Evolutionary conservation across 2,888 invertebrate species (phyloP).

Genomic region (Lutraria lutraria): DNA sequence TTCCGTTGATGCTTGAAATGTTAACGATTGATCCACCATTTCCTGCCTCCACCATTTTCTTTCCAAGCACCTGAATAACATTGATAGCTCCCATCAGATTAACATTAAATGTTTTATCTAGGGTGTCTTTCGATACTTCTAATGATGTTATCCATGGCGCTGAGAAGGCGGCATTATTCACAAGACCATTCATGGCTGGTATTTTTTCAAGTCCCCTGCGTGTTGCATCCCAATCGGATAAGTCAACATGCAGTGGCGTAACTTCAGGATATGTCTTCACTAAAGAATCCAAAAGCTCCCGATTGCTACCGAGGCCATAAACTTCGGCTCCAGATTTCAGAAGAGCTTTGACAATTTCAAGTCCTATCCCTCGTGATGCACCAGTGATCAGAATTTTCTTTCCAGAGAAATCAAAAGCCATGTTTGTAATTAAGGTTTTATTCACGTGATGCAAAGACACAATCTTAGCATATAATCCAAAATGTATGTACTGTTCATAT

Average conservation of each 20-base stretch:
- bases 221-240: slow-evolving; percentile 92
- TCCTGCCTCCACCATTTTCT: slow-evolving; percentile 91
- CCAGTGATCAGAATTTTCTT: slow-evolving; percentile 95
- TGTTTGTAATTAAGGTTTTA: slow-evolving; percentile 7
- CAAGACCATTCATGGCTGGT: slow-evolving; percentile 92
- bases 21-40: slow-evolving; percentile 94
- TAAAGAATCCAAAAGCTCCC: slow-evolving; percentile 90
- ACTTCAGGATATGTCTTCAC: slow-evolving; percentile 83
- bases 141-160: slow-evolving; percentile 91
- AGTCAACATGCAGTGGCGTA: slow-evolving; percentile 89
- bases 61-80: slow-evolving; percentile 92
- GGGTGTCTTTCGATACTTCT: slow-evolving; percentile 90
- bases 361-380: slow-evolving; percentile 94
- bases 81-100: slow-evolving; percentile 95
- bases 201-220: slow-evolving; percentile 89
- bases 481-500: no score
- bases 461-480: background rate
- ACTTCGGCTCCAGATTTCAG: slow-evolving; percentile 92
- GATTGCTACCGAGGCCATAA: slow-evolving; percentile 91
- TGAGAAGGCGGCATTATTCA: slow-evolving; percentile 95
- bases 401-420: slow-evolving; percentile 85
- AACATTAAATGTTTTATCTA: slow-evolving; percentile 91
- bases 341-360: slow-evolving; percentile 91
- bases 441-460: background rate
- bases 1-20: slow-evolving; percentile 91